Evolutionary conservation across 1,140 invertebrate species (phyloP), one percentile per base, ranked within the genome.

Genomic region (Arion vulgaris): DNA sequence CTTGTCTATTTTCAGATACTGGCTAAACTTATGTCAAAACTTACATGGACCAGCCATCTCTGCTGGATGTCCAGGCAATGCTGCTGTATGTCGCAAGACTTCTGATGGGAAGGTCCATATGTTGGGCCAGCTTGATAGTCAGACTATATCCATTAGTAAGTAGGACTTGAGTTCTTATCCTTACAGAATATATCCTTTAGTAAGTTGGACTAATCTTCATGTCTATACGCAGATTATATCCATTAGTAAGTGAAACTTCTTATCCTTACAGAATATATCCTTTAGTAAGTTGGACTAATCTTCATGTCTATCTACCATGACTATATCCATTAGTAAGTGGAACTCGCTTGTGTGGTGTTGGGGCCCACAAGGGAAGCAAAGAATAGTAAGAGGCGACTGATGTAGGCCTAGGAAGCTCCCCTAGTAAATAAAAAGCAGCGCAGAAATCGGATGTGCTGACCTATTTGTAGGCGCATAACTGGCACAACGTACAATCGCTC

Each of bases 21-120:
- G 95, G 96, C 95, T 93, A 96, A 99, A 94, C 97, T 98, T 94
- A 95, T 99, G 81, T 81, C 85, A 88, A 38, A 75, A 76, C 23
- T 53, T 90, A 0, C 86, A 87, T 36, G 86, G 86, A 5, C 19
- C 81, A 28, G 79, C 80, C 7, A 32, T 82, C 0, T 38, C 80
- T 26, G 68, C 69, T 26, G 81, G 53, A 0, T 90, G 89, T 82
- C 80, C 80, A 23, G 36, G 57, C 5, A 80, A 74, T 38, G 80
- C 87, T 13, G 86, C 85, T 36, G 86, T 86, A 0, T 90, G 89
- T 71, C 81, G 84, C 0, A 84, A 86, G 39, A 83, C 82, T 26
- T 38, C 76, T 26, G 75, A 77, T 69, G 85, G 85, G 11, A 66
- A 41, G 15, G 80, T 86, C 0, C 79, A 87, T 34, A 86, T 73